These are phyloP conservation scores for Myrmophylax atrothorax DNA, from an alignment of 2,113 vertebrate species.

Conservation along the genomic window DNA sequence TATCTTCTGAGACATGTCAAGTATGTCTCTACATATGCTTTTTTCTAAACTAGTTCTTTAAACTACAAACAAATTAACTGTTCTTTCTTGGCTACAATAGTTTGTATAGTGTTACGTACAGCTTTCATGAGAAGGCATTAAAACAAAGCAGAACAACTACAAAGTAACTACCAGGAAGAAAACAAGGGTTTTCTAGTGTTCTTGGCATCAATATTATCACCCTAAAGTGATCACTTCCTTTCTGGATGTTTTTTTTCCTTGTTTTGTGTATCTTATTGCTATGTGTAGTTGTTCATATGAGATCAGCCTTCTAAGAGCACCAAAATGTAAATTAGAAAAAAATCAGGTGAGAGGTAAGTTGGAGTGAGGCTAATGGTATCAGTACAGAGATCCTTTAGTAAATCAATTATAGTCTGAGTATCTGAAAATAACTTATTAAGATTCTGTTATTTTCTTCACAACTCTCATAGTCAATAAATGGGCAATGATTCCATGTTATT, in stretches of 20 bases:
- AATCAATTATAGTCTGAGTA: neutral
- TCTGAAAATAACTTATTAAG: neutral
- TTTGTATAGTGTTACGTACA: neutral
- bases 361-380: neutral
- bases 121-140: constrained; percentile 24
- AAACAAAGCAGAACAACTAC: constrained; percentile 48
- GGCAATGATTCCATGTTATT: neutral
- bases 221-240: constrained; percentile 35
- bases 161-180: constrained; percentile 49
- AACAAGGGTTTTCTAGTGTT: neutral
- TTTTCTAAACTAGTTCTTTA: neutral
- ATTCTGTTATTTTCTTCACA: neutral
- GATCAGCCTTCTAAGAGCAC: neutral
- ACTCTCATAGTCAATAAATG: neutral
- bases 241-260: constrained; percentile 18
- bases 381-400: neutral
- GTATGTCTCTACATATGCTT: neutral
- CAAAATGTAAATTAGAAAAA: neutral
- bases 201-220: constrained; percentile 30
- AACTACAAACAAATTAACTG: neutral
- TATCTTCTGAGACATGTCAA: fast-evolving
- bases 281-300: neutral
- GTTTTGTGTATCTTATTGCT: constrained; percentile 34
- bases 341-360: neutral
- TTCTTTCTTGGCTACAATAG: constrained; percentile 15